A percentile compares a stretch with the other conserved stretches of the same genome.
Evolutionary conservation across 2,113 vertebrate species (phyloP).

Genomic region (Gila orcuttii): DNA sequence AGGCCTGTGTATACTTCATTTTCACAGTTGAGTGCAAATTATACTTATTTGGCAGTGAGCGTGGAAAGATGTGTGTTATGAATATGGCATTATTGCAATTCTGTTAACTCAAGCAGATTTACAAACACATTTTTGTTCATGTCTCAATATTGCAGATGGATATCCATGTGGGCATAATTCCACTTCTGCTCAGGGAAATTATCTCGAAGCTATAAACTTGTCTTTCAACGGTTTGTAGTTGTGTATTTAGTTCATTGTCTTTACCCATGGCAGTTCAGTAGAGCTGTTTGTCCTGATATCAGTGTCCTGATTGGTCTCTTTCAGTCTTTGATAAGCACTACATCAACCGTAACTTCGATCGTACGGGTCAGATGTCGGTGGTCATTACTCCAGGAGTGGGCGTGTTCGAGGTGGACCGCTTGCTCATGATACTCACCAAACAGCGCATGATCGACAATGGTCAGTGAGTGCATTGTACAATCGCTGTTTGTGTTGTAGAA

Average conservation of each 20-base stretch:
- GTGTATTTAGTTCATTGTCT: background rate
- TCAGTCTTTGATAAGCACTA: constrained; percentile 98
- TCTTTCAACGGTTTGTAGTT: constrained; percentile 92
- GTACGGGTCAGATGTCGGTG: constrained; percentile 97
- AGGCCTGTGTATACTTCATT: no score
- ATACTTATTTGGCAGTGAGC: no score
- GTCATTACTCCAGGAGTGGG: constrained; percentile 97
- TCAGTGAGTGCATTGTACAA: constrained; percentile 61
- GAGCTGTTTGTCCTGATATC: background rate
- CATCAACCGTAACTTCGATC: constrained; percentile 98
- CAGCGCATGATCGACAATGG: constrained; percentile 99
- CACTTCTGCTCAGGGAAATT: constrained; percentile 95
- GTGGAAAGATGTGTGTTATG: no score
- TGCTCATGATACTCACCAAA: constrained; percentile 98
- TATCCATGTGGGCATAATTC: constrained; percentile 92
- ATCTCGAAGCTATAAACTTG: constrained; percentile 96
- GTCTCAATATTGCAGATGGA: constrained; percentile 77
- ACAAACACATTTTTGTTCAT: background rate
- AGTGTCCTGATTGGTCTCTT: background rate
- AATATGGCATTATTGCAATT: background rate
- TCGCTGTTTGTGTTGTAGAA: background rate
- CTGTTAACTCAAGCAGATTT: background rate
- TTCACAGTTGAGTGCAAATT: no score
- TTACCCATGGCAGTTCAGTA: background rate
- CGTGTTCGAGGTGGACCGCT: constrained; percentile 94